phyloP scores from a whole-genome alignment of 2,888 invertebrate species.

The Apomyelois bistriatella region DNA sequence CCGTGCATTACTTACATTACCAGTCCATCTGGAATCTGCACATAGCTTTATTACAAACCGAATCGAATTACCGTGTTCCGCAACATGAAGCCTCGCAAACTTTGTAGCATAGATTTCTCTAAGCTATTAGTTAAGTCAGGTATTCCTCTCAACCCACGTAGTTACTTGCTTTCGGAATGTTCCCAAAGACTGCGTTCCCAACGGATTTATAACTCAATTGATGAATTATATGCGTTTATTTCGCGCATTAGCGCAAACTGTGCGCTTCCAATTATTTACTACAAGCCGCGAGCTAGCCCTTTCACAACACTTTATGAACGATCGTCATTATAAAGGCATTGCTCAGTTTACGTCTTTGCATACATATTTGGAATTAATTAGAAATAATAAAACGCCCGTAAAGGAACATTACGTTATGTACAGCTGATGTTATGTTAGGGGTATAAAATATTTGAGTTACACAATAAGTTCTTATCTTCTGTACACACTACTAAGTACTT shows the following conservation, averaged over 20 bases:
- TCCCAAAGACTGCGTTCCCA: conserved; percentile 26
- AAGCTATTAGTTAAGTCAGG: conserved; percentile 29
- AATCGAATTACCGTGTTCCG: conserved; percentile 38
- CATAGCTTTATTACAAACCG: conserved; percentile 29
- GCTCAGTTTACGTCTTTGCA: conserved; percentile 49
- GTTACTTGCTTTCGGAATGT: conserved; percentile 28
- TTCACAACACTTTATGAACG: conserved; percentile 52
- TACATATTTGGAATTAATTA: conserved; percentile 41
- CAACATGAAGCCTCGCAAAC: conserved; percentile 34
- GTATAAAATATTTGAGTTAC: background rate
- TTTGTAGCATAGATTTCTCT: conserved; percentile 23
- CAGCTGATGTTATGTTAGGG: background rate
- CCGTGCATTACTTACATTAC: conserved; percentile 39
- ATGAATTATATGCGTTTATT: conserved; percentile 60
- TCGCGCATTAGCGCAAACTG: conserved; percentile 64
- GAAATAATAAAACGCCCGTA: conserved; percentile 21
- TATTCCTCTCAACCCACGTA: conserved; percentile 42
- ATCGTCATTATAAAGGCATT: conserved; percentile 43
- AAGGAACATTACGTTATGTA: conserved; percentile 15
- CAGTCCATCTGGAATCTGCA: conserved; percentile 22
- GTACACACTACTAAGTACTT: too few relatives aligned
- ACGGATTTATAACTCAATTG: conserved; percentile 64
- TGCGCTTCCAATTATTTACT: conserved; percentile 67
- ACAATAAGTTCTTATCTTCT: too few relatives aligned
- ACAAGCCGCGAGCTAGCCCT: conserved; percentile 44